These are phyloP conservation scores for Lasiurus borealis DNA, from an alignment of 2,113 vertebrate genomes.

Conservation along the genomic window DNA sequence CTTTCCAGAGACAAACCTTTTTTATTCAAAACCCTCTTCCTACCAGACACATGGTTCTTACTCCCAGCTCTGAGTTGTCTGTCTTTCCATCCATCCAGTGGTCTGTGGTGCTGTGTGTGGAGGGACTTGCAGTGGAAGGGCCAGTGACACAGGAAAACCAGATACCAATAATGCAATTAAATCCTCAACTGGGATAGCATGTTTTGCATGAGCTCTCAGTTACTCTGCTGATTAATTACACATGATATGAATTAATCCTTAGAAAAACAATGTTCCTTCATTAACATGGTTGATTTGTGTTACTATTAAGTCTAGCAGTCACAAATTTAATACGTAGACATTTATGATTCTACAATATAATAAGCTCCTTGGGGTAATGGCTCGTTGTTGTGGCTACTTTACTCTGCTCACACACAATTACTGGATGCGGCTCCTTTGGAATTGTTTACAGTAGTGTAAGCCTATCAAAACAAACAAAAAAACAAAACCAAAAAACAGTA, in stretches of 20 bases:
- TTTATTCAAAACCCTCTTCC: constrained; percentile 5
- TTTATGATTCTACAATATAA: constrained; percentile 31
- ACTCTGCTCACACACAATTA: not conserved
- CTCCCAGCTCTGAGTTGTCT: not conserved
- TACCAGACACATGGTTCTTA: not conserved
- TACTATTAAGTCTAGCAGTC: constrained; percentile 46
- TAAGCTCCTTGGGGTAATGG: not conserved
- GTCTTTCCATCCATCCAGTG: not conserved
- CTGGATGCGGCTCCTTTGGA: constrained; percentile 29
- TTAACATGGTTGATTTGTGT: constrained; percentile 44
- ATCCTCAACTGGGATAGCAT: constrained; percentile 52
- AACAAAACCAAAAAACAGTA: not conserved
- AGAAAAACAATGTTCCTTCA: constrained; percentile 49
- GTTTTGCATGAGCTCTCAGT: constrained; percentile 65
- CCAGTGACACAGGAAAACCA: constrained; percentile 19
- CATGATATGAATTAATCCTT: constrained; percentile 76
- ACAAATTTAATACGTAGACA: not conserved
- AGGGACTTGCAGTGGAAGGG: not conserved
- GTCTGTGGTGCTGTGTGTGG: not conserved
- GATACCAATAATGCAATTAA: constrained; percentile 73
- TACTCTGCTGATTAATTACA: constrained; percentile 71
- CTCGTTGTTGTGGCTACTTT: constrained; percentile 48
- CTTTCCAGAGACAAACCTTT: constrained; percentile 51
- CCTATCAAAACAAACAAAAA: not conserved
- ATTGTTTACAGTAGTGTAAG: constrained; percentile 40